Base-by-base conservation (phyloP, 1,140 invertebrate genomes). In the Drosophila pseudoobscura region DNA sequence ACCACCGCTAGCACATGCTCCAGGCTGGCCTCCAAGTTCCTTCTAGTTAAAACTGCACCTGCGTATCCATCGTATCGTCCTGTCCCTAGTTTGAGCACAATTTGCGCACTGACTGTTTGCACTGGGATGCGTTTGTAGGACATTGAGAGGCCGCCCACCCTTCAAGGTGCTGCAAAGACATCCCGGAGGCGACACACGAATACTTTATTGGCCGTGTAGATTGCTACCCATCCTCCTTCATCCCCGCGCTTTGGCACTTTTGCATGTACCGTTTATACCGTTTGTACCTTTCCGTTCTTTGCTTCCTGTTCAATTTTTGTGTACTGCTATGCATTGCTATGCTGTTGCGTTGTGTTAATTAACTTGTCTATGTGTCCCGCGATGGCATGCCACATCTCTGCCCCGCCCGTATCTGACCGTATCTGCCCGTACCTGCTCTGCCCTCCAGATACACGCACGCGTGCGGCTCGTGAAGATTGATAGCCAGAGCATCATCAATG, bases 391-490 rank as follows among this genome's bases (percentile, higher is more conserved):
- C 63, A 66, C 49, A 41, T 20, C 62, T 69, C 31, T 17, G 15
- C 26, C 24, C 50, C 29, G 61, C n/a, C 29, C 62, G 22, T 20
- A 20, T 13, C 26, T 26, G 60, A 4, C 15, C 49, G 20, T n/a
- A 60, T 17, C 54, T 24, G 54, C 22, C 22, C 35, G 22, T 31
- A 47, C 29, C 26, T 17, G 35, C 41, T 54, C 15, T 44, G 43
- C 15, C 55, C 44, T 50, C 31, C 71, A 89, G 76, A 49, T 84
- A 57, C 84, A 83, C 51, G 84, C 66, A 46, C 82, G 75, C 52
- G 65, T 79, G 47, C 56, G 79, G 57, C 41, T 62, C 75, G 50
- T 6, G 66, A 88, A 88, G 71, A 57, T 83, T 53, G 79, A 88
- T 69, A 70, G 52, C 58, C 75, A 76, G 62, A 68, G 75, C 66